These are phyloP conservation scores for Amazona vittata DNA, from an alignment of 2,113 vertebrate species.

Conservation along the genomic window DNA sequence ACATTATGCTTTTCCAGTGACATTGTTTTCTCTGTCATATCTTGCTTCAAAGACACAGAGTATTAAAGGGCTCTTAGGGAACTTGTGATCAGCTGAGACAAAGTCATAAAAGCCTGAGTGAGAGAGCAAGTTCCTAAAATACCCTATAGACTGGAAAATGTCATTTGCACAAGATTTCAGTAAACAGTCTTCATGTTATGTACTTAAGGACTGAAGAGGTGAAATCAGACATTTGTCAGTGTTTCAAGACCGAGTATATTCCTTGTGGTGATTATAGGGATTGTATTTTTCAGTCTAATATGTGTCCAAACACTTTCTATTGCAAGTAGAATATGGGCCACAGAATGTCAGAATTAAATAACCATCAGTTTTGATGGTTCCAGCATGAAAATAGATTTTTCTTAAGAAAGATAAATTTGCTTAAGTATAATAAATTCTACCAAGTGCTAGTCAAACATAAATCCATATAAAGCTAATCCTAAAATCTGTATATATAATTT, in stretches of 20 bases:
- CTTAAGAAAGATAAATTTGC: background rate
- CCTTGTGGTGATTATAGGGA: background rate
- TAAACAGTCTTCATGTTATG: background rate
- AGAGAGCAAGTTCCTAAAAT: background rate
- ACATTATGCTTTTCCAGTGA: rapidly evolving
- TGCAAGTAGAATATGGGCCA: background rate
- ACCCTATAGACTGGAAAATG: background rate
- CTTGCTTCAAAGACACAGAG: background rate
- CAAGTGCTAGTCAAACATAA: background rate
- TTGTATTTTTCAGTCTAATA: background rate
- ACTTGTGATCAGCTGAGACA: background rate
- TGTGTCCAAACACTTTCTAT: background rate
- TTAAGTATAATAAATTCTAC: background rate
- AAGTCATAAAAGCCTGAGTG: background rate
- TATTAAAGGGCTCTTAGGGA: background rate
- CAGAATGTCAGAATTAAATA: background rate
- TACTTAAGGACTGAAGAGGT: background rate
- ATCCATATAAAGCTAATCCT: background rate
- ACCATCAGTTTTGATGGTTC: background rate
- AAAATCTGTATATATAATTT: background rate
- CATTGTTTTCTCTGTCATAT: background rate
- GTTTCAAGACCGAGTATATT: background rate
- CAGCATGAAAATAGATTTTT: background rate
- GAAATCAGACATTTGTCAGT: background rate
- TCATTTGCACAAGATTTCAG: background rate